Evolutionary conservation across 2,797 vertebrate species (phyloP), one percentile per base, ranked within the genome.

Genomic region (Rhynchonycteris naso): DNA sequence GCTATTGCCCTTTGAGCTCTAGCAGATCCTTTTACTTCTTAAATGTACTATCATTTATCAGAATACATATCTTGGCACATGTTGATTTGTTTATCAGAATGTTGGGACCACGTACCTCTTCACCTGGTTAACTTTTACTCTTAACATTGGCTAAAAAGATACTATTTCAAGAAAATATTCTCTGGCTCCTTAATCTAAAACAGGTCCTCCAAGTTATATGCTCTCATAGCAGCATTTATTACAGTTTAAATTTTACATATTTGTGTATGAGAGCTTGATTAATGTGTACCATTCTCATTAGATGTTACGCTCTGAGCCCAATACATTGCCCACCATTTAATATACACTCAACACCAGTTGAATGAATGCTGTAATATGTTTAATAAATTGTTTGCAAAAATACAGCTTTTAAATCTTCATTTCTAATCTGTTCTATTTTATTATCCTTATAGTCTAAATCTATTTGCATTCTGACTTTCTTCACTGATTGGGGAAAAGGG

Each of bases 161-260:
- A 90, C 4, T 47, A 63, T 65, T 92, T 81, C 35, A 61, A 35
- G 59, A 59, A 95, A 65, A 22, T 21, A 33, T 93, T 80, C 28
- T 33, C 54, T 94, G 69, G 79, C n/a, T 86, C 13, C 33, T 93
- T 76, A 78, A 43, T 76, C 68, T 94, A 59, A 80, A 91, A 59
- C 65, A 80, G n/a, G 9, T 63, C 13, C 21, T 26, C 63, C 15
- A 78, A 78, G 12, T 74, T 38, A 38, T 9, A 72, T 43, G 14
- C 43, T 76, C n/a, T 86, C 43, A 76, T 11, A 80, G 63, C 9
- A 66, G 35, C 6, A 68, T 58, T 87, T 58, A 87, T 59, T 9
- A 52, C 28, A 61, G 58, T 47, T 93, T 93, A 15, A 83, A 80
- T 35, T 83, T 83, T 47, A 88, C 19, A 8, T 68, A 87, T 66